Percentiles rank a stretch among this genome's conserved stretches.
phyloP scores from a whole-genome alignment of 2,113 vertebrate genomes.

The Mola mola region DNA sequence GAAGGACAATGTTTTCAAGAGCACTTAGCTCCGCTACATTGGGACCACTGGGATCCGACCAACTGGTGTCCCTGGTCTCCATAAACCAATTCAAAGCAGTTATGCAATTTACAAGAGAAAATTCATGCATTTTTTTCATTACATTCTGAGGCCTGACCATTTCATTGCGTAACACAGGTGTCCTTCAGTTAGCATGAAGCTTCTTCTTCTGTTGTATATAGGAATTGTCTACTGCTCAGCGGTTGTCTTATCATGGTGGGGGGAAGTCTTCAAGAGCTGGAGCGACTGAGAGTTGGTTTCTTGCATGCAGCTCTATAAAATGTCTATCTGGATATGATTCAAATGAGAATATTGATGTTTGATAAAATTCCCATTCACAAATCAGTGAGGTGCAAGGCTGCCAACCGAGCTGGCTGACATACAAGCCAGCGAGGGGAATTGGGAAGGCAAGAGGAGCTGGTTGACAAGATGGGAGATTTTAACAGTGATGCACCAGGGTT shows the following conservation, averaged over 20 bases:
- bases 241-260: not conserved
- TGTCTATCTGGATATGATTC: slow-evolving; percentile 61
- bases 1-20: slow-evolving; percentile 10
- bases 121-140: no score
- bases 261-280: slow-evolving; percentile 18
- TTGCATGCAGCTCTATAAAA: slow-evolving; percentile 56
- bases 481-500: slow-evolving; percentile 43
- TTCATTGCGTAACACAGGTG: no score
- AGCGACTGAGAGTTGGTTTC: slow-evolving; percentile 18
- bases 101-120: no score
- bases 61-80: slow-evolving; percentile 30
- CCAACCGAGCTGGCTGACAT: slow-evolving; percentile 36
- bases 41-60: slow-evolving; percentile 20
- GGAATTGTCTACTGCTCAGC: not conserved
- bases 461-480: slow-evolving; percentile 51
- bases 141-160: no score
- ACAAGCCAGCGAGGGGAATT: slow-evolving; percentile 18
- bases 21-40: slow-evolving; percentile 15
- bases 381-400: slow-evolving; percentile 58
- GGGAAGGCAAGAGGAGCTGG: slow-evolving; percentile 32
- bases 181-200: no score
- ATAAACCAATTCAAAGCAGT: slow-evolving; percentile 43
- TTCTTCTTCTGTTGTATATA: no score
- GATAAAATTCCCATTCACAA: slow-evolving; percentile 70
- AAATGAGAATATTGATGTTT: slow-evolving; percentile 70